phyloP scores from a whole-genome alignment of 2,888 invertebrate species.

The Hydriomena furcata region DNA sequence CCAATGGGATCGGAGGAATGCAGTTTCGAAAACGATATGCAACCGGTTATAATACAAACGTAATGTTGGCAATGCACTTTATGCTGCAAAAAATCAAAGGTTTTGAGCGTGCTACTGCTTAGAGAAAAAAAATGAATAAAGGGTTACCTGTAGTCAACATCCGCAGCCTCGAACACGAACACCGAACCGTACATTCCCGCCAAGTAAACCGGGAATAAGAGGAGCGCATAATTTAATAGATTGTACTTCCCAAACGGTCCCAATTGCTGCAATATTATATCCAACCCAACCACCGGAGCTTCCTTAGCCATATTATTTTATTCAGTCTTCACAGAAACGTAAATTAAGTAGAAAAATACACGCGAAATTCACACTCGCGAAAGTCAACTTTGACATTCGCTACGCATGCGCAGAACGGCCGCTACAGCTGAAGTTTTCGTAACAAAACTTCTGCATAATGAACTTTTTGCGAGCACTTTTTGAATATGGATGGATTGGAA shows the following conservation, averaged over 20 bases:
- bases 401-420: slow-evolving; percentile 28
- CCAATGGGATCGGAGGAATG: slow-evolving; percentile 12
- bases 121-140: too few relatives aligned
- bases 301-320: slow-evolving; percentile 54
- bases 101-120: too few relatives aligned
- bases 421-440: neutral
- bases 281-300: slow-evolving; percentile 52
- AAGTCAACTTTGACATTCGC: slow-evolving; percentile 28
- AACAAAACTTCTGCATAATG: neutral
- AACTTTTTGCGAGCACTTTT: slow-evolving; percentile 2
- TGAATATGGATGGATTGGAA: neutral
- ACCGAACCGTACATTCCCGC: slow-evolving; percentile 74
- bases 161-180: slow-evolving; percentile 72
- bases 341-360: slow-evolving; percentile 18
- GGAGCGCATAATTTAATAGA: slow-evolving; percentile 67
- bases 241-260: slow-evolving; percentile 73
- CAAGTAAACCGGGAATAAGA: slow-evolving; percentile 70
- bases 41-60: slow-evolving; percentile 7
- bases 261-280: slow-evolving; percentile 61
- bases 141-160: slow-evolving; percentile 69
- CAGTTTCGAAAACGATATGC: slow-evolving; percentile 3
- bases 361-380: slow-evolving; percentile 5
- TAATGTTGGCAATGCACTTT: neutral
- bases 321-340: slow-evolving; percentile 40
- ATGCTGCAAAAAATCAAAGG: too few relatives aligned